Conservation (phyloP, 2,888 invertebrate species). For the Lasioglossum vierecki region DNA sequence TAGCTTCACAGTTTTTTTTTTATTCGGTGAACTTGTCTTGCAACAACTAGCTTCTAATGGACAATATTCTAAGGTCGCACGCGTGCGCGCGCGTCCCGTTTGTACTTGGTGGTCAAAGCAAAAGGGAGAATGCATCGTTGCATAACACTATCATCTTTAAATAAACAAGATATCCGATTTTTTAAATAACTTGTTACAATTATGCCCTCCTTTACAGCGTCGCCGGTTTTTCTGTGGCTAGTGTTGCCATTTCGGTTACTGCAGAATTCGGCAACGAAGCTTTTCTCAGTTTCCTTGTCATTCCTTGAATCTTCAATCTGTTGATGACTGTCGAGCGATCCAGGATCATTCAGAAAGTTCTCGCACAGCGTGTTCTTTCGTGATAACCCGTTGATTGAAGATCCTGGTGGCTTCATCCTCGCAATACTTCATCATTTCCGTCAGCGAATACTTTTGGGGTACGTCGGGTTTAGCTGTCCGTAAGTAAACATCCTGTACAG, state of each 20-base stretch:
- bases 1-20: slow-evolving; percentile 38
- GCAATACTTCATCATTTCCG: not conserved
- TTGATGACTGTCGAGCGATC: not conserved
- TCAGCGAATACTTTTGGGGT: not conserved
- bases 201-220: slow-evolving; percentile 15
- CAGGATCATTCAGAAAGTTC: not conserved
- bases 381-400: not conserved
- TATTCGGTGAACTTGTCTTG: slow-evolving; percentile 35
- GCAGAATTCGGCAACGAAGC: not conserved
- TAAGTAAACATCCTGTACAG: slow-evolving; percentile 3
- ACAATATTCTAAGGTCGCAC: slow-evolving; percentile 38
- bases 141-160: slow-evolving; percentile 65
- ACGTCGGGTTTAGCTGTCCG: not conserved
- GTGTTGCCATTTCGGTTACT: not conserved
- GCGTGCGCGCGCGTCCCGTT: slow-evolving; percentile 29
- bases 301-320: slow-evolving; percentile 7
- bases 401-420: slow-evolving; percentile 7
- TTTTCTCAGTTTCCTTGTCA: not conserved
- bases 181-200: slow-evolving; percentile 65
- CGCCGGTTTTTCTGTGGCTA: not conserved
- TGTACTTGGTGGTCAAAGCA: slow-evolving; percentile 31
- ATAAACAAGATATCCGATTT: slow-evolving; percentile 64
- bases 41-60: slow-evolving; percentile 39
- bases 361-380: not conserved
- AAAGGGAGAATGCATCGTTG: slow-evolving; percentile 61